Conservation (phyloP, 2,113 vertebrate species). For the Lipotes vexillifer region DNA sequence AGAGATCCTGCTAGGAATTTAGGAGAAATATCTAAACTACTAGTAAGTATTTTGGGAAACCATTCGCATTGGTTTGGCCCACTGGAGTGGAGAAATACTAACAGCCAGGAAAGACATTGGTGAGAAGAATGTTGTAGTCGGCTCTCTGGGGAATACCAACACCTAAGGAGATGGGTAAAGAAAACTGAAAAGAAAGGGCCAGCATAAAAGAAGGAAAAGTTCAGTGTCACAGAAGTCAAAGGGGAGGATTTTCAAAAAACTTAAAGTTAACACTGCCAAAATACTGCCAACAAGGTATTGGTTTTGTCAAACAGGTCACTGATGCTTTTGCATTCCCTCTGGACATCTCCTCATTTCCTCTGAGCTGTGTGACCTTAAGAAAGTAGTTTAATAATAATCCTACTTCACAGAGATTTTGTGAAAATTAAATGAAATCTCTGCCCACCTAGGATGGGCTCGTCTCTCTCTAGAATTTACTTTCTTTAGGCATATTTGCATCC, state of each 20-base stretch:
- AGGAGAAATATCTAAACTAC: neutral
- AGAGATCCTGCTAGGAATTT: neutral
- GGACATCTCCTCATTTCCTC: neutral
- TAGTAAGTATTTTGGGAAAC: neutral
- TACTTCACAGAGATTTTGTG: neutral
- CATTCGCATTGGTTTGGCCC: neutral
- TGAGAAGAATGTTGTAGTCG: neutral
- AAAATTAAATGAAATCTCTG: constrained; percentile 13
- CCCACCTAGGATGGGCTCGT: neutral
- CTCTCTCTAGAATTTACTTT: constrained; percentile 23
- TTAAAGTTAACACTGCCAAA: neutral
- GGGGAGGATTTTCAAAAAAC: neutral
- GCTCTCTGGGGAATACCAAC: neutral
- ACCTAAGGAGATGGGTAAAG: neutral
- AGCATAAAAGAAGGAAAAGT: neutral
- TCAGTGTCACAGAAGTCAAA: neutral
- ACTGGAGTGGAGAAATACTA: neutral
- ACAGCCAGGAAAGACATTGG: neutral
- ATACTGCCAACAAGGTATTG: neutral
- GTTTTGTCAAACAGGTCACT: neutral
- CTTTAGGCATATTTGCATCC: neutral
- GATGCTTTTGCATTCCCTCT: neutral
- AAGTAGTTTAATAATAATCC: constrained; percentile 31
- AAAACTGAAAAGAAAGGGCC: neutral
- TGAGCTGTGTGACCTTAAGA: neutral